A percentile compares a stretch with the other conserved stretches of the same genome.
These are phyloP conservation scores for Drosophila parthenogenetica DNA, from an alignment of 2,888 invertebrate genomes.

Conservation along the genomic window DNA sequence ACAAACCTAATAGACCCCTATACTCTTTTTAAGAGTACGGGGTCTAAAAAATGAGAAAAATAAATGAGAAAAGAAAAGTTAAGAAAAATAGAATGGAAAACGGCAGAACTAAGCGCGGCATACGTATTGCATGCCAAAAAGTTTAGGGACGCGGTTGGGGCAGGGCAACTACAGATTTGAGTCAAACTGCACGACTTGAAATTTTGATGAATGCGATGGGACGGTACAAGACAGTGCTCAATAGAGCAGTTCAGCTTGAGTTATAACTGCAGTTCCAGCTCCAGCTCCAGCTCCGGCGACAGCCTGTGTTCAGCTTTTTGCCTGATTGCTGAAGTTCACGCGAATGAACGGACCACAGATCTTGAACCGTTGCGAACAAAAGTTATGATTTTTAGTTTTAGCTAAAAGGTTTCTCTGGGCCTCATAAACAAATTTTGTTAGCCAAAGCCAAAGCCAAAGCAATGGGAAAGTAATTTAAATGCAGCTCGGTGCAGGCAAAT, in stretches of 20 bases:
- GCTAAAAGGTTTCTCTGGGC: conserved; percentile 74
- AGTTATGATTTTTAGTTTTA: conserved; percentile 78
- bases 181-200: conserved; percentile 70
- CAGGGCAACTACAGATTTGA: conserved; percentile 62
- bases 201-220: conserved; percentile 76
- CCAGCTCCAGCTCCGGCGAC: conserved; percentile 8
- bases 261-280: background rate
- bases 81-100: conserved; percentile 14
- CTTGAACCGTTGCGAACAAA: conserved; percentile 38
- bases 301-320: conserved; percentile 48
- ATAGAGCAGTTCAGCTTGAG: conserved; percentile 19
- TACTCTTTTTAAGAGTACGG: too few relatives aligned
- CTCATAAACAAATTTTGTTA: conserved; percentile 73
- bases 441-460: conserved; percentile 36
- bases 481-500: conserved; percentile 72
- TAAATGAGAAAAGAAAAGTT: background rate
- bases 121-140: conserved; percentile 54
- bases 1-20: too few relatives aligned
- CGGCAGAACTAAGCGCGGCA: conserved; percentile 51
- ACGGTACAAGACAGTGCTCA: background rate
- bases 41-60: too few relatives aligned
- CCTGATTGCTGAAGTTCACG: conserved; percentile 76
- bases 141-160: conserved; percentile 62
- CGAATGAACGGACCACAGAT: conserved; percentile 39
- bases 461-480: conserved; percentile 80